These are phyloP conservation scores for Dione juno DNA, from an alignment of 2,888 invertebrate genomes.

Conservation along the genomic window DNA sequence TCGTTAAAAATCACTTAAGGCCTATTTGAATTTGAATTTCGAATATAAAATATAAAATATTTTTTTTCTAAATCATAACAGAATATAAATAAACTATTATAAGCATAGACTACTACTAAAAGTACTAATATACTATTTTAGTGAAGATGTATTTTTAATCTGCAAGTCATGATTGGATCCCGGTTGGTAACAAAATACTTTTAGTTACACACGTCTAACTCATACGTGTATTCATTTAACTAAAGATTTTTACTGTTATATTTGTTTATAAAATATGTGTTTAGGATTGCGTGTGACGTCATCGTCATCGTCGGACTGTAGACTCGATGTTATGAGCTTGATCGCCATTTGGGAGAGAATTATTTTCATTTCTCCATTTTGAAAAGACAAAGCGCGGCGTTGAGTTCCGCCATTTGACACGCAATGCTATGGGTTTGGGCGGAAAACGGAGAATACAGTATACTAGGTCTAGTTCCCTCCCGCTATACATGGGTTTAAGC, in stretches of 20 bases:
- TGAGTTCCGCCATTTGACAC: no score
- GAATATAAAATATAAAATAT: no score
- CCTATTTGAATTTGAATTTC: no score
- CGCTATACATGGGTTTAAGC: not conserved
- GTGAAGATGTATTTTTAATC: slow-evolving; percentile 9
- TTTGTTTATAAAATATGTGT: not conserved
- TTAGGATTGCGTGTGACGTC: not conserved
- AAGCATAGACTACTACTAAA: not conserved
- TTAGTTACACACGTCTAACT: not conserved
- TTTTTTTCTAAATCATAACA: not conserved
- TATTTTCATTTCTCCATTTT: no score
- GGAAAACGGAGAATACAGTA: not conserved
- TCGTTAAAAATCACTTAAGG: no score
- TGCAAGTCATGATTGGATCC: not conserved
- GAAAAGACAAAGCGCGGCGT: no score
- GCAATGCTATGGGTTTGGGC: no score
- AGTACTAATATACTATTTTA: slow-evolving; percentile 10
- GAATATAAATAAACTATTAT: slow-evolving; percentile 7
- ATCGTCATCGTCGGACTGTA: not conserved
- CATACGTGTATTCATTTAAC: not conserved
- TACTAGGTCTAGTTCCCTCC: not conserved
- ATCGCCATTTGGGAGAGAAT: no score
- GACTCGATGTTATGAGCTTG: no score
- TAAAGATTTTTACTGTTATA: not conserved
- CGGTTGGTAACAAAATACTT: not conserved